Evolutionary conservation across 1,140 invertebrate species (phyloP), one percentile per base, ranked within the genome.

Genomic region (Zaprionus inermis): DNA sequence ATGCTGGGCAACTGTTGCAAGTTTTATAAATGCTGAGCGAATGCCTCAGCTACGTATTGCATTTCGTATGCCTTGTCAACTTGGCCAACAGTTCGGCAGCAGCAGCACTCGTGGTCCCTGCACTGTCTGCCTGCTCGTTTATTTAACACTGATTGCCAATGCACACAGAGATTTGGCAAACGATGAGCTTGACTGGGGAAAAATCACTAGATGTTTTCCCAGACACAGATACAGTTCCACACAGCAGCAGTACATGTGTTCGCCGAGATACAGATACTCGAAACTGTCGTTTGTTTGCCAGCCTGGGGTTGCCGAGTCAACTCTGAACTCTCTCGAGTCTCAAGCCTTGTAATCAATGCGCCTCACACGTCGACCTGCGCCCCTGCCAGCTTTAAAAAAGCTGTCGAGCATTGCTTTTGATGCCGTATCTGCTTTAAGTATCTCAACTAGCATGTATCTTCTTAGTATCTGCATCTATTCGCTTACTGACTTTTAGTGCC

Each of bases 81-180:
- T 67, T 5, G 46, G 16, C 44, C 49, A 30, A 7, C 16, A 28
- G 20, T 12, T 14, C n/a, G 24, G 11, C n/a, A 5, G 5, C 36
- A n/a, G 11, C n/a, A 5, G 5, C 36, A n/a, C 5, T n/a, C 36
- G 5, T 12, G 14, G 36, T n/a, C 14, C 24, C 16, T 10, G 24
- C 46, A 57, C 38, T 36, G n/a, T 18, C 58, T 36, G 66, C 51
- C 82, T 75, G 67, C 70, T 88, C 82, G 83, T 86, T 86, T 86
- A 88, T 82, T 88, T 88, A 86, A 88, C 82, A 86, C 82, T 86
- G 82, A 86, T 86, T 86, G 83, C 83, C 79, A 83, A 86, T 88
- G 83, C 79, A 86, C 72, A 86, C 83, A 79, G 69, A 81, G 69
- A 81, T 79, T 86, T 79, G 66, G 76, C 79, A 70, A 70, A 72